Conservation (phyloP, 2,888 invertebrate species). For the Margaritifera margaritifera region DNA sequence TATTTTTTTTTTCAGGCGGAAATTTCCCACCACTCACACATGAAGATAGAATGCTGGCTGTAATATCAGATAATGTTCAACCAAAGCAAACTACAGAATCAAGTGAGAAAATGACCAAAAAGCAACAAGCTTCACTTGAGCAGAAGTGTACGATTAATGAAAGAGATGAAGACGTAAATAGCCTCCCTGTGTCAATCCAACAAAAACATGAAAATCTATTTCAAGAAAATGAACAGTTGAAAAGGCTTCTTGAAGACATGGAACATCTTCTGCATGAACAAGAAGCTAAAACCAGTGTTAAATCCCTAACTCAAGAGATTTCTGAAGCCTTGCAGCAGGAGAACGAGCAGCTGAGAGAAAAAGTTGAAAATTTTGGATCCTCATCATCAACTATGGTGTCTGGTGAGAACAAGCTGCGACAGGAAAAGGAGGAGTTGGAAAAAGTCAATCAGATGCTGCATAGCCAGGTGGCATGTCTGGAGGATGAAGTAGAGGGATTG, state of each 20-base stretch:
- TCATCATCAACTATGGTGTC: constrained; percentile 12
- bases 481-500: constrained; percentile 49
- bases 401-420: constrained; percentile 14
- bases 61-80: neutral
- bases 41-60: neutral
- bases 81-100: constrained; percentile 2
- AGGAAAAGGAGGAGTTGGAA: constrained; percentile 25
- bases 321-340: constrained; percentile 21
- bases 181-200: constrained; percentile 3
- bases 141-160: neutral
- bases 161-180: constrained; percentile 2
- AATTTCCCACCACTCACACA: no score
- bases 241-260: constrained; percentile 26
- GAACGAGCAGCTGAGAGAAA: constrained; percentile 30
- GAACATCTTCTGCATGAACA: constrained; percentile 30
- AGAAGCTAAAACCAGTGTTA: constrained; percentile 18
- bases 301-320: constrained; percentile 9
- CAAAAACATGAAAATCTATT: constrained; percentile 8
- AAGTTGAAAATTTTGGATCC: constrained; percentile 25
- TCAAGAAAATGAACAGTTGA: constrained; percentile 33
- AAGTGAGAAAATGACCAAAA: neutral
- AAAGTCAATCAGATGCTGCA: constrained; percentile 48
- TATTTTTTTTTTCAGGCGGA: no score
- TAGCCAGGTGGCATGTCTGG: constrained; percentile 44
- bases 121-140: neutral